Evolutionary conservation across 2,113 vertebrate species (phyloP), one percentile per base, ranked within the genome.

Genomic region (Monopterus albus): DNA sequence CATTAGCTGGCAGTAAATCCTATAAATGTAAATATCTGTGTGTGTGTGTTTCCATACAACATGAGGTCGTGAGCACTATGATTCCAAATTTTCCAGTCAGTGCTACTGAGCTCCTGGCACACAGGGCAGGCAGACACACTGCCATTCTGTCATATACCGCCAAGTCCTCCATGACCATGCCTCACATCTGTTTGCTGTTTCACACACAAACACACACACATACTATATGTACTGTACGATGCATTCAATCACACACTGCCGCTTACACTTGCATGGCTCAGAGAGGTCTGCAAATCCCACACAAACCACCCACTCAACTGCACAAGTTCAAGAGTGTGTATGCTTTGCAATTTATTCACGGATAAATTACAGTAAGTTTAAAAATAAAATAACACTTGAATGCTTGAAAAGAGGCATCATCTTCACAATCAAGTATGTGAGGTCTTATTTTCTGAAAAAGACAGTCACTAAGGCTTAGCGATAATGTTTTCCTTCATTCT

Each of bases 71-170:
- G 49, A 61, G 52, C 26, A 1, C 14, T 17, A 13, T 74, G 76
- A 79, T 60, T 72, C 64, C 29, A 47, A 33, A 72, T 72, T 87
- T 91, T 86, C 89, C 84, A 88, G 83, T 56, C 72, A 50, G 76
- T 8, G 31, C 69, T 80, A 46, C 58, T 40, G 75, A 85, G 52
- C 71, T 76, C 31, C 57, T 64, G 66, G 63, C 78, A 85, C 80
- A 78, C 82, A 45, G n/a, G 50, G 51, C 20, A 56, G 61, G 73
- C 84, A 90, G 81, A 88, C 81, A 87, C 78, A 74, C 81, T 81
- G 87, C 88, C 87, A 86, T 85, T 47, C 21, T 17, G 72, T n/a
- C 45, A 2, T 42, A 20, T 14, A 25, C 65, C 66, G 89, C 81
- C 78, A 78, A 85, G 58, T 51, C 52, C 42, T 80, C 40, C 78